Conservation (phyloP, 2,797 vertebrate species). For the Aeoliscus strigatus region DNA sequence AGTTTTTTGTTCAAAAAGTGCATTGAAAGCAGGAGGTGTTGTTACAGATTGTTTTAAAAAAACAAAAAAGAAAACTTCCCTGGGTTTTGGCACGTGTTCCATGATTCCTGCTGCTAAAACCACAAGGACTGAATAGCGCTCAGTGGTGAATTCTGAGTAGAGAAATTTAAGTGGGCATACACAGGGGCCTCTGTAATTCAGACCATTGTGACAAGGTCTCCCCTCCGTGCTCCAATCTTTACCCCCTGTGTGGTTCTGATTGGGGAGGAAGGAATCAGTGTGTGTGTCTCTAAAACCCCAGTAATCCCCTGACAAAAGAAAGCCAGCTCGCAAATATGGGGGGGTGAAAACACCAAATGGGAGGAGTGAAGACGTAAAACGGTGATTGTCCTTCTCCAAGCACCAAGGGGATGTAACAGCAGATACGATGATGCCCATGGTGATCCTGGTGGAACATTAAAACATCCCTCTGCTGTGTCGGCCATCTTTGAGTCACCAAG, state of each 20-base stretch:
- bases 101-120: constrained; percentile 56
- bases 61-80: constrained; percentile 7
- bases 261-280: constrained; percentile 45
- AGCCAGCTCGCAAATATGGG: constrained; percentile 37
- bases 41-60: constrained; percentile 12
- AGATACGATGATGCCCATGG: constrained; percentile 33
- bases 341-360: constrained; percentile 53
- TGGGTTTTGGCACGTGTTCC: constrained; percentile 29
- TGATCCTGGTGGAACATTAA: constrained; percentile 2
- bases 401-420: constrained; percentile 51
- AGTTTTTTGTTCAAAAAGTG: constrained; percentile 12
- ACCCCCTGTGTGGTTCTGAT: constrained; percentile 61
- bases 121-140: constrained; percentile 33
- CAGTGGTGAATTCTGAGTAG: constrained; percentile 40
- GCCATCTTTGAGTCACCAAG: constrained; percentile 15
- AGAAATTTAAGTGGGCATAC: constrained; percentile 49
- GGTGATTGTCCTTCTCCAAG: constrained; percentile 31
- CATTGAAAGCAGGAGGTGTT: constrained; percentile 15
- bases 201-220: constrained; percentile 58
- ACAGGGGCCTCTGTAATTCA: constrained; percentile 59
- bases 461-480: constrained; percentile 15
- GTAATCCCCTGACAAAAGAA: constrained; percentile 67
- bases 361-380: constrained; percentile 55
- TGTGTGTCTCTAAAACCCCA: constrained; percentile 52
- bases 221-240: constrained; percentile 51